Evolutionary conservation across 2,797 vertebrate species (phyloP), one percentile per base, ranked within the genome.

Genomic region (Ataeniobius toweri): DNA sequence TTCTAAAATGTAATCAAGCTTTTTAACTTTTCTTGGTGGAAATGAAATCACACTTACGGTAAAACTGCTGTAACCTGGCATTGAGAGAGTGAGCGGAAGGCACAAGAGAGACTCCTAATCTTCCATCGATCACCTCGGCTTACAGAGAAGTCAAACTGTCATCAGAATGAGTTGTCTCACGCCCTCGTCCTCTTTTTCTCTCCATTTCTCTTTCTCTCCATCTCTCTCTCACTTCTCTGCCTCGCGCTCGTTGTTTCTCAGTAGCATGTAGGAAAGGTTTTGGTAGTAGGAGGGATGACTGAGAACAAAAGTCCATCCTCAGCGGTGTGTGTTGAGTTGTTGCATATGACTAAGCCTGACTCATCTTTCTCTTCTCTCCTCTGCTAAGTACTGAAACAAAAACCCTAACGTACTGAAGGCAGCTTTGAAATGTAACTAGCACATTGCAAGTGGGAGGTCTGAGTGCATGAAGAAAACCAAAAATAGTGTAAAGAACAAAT

Each of bases 291-390:
- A 93, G 89, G 80, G 82, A 89, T 94, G 92, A 95, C 88, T 92
- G 90, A 92, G 88, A 94, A 93, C 84, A 89, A 79, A 88, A 94
- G 85, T 89, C 88, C 85, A 44, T 85, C 70, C 82, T 87, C 85
- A 82, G 88, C 85, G 63, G 61, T 82, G 85, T 88, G 92, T 89
- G 90, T 86, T 86, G 80, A 81, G 77, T 82, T 85, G 82, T 87
- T 67, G 59, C 83, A 76, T 81, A 92, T 94, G 93, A 95, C 89
- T 94, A 93, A 91, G 81, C 78, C 86, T 95, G 94, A 95, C 80
- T 95, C 94, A 95, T 92, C 84, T 69, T 85, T 80, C 5, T 87
- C 87, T 81, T 85, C 83, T 93, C 88, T 90, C 91, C 79, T 81
- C 78, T 85, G 75, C 75, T 72, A 76, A 86, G 83, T 85, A 80